Percentiles rank a stretch among this genome's conserved stretches.
These are phyloP conservation scores for Spongia lamella DNA, from an alignment of 37 sponge, comb jelly and placozoan species.

Conservation along the genomic window DNA sequence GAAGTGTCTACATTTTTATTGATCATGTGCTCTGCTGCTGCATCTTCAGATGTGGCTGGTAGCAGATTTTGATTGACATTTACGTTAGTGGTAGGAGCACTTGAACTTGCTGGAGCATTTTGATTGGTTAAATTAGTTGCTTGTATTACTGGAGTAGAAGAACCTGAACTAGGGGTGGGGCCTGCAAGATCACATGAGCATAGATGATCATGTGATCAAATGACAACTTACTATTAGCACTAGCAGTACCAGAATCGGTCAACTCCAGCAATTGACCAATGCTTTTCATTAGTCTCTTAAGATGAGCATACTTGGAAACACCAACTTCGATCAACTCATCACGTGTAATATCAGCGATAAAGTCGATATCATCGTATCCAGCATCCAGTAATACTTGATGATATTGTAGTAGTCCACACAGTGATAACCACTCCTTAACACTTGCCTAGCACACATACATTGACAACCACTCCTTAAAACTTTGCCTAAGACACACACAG, in stretches of 20 bases:
- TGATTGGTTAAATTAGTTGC: not conserved
- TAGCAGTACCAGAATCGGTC: not conserved
- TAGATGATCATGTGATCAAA: too few species aligned
- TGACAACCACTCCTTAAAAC: not conserved
- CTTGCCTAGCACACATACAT: conserved; percentile 30
- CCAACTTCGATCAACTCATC: conserved; percentile 84
- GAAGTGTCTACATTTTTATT: not conserved
- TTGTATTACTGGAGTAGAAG: not conserved
- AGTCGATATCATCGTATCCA: conserved; percentile 95
- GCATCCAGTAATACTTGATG: conserved; percentile 62
- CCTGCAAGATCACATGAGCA: not conserved
- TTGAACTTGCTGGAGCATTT: not conserved
- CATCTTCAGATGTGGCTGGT: not conserved
- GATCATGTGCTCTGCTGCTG: not conserved
- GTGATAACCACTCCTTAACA: conserved; percentile 65
- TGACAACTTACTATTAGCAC: not conserved
- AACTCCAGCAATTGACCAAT: conserved; percentile 43
- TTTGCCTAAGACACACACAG: too few species aligned
- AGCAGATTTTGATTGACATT: not conserved
- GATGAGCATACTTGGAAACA: conserved; percentile 71
- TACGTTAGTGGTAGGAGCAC: not conserved
- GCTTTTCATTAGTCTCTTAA: conserved; percentile 57
- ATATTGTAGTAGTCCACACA: conserved; percentile 54
- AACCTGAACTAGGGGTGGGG: not conserved
- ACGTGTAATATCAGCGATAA: conserved; percentile 71